Conservation (phyloP, 2,888 invertebrate species). For the Thyatira batis region DNA sequence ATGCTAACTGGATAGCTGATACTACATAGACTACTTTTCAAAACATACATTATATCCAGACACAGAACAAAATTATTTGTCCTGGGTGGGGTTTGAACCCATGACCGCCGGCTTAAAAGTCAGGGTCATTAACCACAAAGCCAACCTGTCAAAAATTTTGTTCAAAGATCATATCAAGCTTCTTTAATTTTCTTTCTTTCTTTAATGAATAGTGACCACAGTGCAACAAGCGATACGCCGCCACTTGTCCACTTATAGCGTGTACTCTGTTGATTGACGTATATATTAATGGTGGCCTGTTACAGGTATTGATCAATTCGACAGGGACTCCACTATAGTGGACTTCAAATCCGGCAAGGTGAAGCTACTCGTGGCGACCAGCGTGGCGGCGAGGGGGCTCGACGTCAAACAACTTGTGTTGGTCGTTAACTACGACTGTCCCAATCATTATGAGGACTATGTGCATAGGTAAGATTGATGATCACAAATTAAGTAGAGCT, state of each 20-base stretch:
- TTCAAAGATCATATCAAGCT: too few species aligned
- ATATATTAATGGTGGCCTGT: slow-evolving; percentile 74
- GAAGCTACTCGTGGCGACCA: slow-evolving; percentile 96
- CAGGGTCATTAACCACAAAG: too few species aligned
- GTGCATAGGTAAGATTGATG: slow-evolving; percentile 88
- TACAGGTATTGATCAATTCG: slow-evolving; percentile 98
- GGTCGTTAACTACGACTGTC: slow-evolving; percentile 99
- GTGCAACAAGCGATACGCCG: slow-evolving; percentile 27
- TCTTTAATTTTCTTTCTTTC: too few species aligned
- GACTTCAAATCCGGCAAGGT: slow-evolving; percentile 98
- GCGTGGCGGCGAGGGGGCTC: slow-evolving; percentile 98
- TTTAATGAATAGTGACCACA: too few species aligned
- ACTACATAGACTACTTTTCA: too few species aligned
- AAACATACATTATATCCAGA: too few species aligned
- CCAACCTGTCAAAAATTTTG: too few species aligned
- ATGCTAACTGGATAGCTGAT: too few species aligned
- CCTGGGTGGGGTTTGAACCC: too few species aligned
- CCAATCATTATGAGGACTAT: slow-evolving; percentile 99
- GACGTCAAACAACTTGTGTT: slow-evolving; percentile 98
- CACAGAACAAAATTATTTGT: too few species aligned
- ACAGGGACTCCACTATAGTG: slow-evolving; percentile 97
- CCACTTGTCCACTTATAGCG: slow-evolving; percentile 23
- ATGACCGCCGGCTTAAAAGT: too few species aligned
- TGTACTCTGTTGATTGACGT: slow-evolving; percentile 42
- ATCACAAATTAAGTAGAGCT: not conserved